Conservation (phyloP, 2,888 invertebrate species). For the Macroteleia sp. region DNA sequence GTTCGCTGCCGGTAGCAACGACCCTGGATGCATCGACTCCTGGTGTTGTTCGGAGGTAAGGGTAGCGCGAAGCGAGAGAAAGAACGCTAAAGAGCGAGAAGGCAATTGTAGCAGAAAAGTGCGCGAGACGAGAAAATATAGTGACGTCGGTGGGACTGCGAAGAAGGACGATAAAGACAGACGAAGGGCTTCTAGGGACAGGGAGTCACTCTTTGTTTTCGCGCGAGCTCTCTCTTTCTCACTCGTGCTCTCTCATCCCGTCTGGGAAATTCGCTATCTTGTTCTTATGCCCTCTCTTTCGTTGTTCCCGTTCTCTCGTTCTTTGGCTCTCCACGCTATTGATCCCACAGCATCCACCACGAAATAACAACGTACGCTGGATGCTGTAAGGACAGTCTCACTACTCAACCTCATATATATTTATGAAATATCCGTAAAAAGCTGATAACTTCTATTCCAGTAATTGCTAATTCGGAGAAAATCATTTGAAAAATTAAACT, state of each 20-base stretch:
- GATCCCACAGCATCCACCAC: constrained; percentile 84
- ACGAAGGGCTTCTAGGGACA: constrained; percentile 69
- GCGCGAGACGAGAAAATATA: constrained; percentile 20
- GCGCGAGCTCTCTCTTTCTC: constrained; percentile 68
- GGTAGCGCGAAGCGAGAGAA: constrained; percentile 70
- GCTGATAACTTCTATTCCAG: too few species aligned
- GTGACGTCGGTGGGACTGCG: constrained; percentile 17
- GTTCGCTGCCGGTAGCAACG: constrained; percentile 84
- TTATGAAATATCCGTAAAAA: too few species aligned
- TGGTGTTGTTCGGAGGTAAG: constrained; percentile 80
- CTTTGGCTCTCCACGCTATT: constrained; percentile 82
- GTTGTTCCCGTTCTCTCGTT: constrained; percentile 70
- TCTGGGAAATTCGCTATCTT: constrained; percentile 55
- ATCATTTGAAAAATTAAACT: too few species aligned
- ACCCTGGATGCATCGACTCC: constrained; percentile 84
- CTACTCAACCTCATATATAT: too few species aligned
- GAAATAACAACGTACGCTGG: constrained; percentile 82
- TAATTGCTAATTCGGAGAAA: too few species aligned
- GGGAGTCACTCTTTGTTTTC: constrained; percentile 76
- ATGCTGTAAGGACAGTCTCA: constrained; percentile 66
- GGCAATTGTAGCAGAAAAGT: constrained; percentile 35
- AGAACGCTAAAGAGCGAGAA: constrained; percentile 62
- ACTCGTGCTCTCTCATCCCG: constrained; percentile 60
- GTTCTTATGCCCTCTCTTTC: constrained; percentile 67
- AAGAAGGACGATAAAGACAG: constrained; percentile 33